These are phyloP conservation scores for Corythoichthys haematopterus DNA, from an alignment of 2,113 vertebrate species.

Conservation along the genomic window DNA sequence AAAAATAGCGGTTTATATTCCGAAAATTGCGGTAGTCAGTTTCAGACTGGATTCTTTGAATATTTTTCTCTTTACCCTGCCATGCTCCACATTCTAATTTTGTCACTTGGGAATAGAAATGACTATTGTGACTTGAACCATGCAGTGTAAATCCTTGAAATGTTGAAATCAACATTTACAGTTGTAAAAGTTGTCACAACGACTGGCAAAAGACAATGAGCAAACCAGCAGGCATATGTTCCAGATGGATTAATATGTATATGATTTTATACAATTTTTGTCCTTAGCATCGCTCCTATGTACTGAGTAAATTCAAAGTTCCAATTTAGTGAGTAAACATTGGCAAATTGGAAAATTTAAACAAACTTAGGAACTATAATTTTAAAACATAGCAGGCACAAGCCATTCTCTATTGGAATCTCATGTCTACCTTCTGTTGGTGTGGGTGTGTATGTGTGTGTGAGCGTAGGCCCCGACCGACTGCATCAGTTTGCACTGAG, in stretches of 20 bases:
- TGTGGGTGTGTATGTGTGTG: conserved; percentile 12
- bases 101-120: not conserved
- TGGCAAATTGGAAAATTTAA: not conserved
- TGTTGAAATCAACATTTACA: conserved; percentile 14
- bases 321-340: no score
- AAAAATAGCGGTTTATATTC: no score
- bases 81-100: not conserved
- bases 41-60: not conserved
- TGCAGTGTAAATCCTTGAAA: not conserved
- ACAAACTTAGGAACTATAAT: not conserved
- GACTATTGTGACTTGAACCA: not conserved
- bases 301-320: not conserved
- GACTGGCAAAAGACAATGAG: conserved; percentile 56
- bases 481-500: conserved; percentile 75
- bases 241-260: conserved; percentile 18
- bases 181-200: conserved; percentile 46
- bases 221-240: conserved; percentile 65
- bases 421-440: conserved; percentile 41
- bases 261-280: not conserved
- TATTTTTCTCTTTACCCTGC: not conserved
- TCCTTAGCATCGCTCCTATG: not conserved
- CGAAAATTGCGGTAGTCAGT: no score
- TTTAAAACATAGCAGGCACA: not conserved
- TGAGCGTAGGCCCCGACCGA: conserved; percentile 66
- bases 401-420: not conserved